These are phyloP conservation scores for Pelmatolapia mariae DNA, from an alignment of 2,113 vertebrate species.

Conservation along the genomic window DNA sequence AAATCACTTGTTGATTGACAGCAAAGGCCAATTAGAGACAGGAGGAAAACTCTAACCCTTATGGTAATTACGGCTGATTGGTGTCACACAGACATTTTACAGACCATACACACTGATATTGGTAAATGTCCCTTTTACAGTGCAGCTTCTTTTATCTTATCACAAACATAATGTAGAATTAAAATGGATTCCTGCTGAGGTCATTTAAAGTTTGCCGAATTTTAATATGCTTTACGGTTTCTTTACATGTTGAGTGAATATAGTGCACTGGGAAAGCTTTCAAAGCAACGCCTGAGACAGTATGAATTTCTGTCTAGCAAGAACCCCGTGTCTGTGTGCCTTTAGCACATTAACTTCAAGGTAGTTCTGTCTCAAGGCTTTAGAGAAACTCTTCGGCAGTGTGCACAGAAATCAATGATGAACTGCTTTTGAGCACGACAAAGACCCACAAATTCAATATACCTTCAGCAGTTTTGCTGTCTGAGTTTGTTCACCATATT, in stretches of 20 bases:
- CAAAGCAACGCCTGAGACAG: constrained; percentile 19
- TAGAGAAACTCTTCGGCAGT: constrained; percentile 21
- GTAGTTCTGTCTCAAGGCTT: constrained; percentile 44
- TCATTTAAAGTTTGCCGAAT: constrained; percentile 7
- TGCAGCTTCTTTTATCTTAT: neutral
- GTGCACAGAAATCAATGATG: constrained; percentile 43
- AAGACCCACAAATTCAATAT: constrained; percentile 41
- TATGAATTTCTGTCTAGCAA: constrained; percentile 20
- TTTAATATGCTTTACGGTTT: constrained; percentile 6
- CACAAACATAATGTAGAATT: neutral
- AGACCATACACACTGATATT: constrained; percentile 28
- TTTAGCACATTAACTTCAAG: constrained; percentile 58
- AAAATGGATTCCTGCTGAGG: neutral
- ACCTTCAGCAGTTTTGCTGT: constrained; percentile 29
- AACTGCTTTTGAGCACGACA: constrained; percentile 49
- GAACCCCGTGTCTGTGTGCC: constrained; percentile 12
- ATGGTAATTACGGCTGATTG: constrained; percentile 66
- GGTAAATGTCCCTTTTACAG: constrained; percentile 16
- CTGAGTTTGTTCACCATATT: constrained; percentile 12
- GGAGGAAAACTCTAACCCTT: constrained; percentile 54
- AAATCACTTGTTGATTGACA: constrained; percentile 78
- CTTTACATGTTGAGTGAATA: constrained; percentile 5
- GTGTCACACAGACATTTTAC: constrained; percentile 61
- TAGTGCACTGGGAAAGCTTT: neutral
- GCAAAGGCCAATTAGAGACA: constrained; percentile 67